Percentiles rank a stretch among this genome's conserved stretches.
Conservation (phyloP, 2,113 vertebrate genomes). For the Takifugu flavidus region DNA sequence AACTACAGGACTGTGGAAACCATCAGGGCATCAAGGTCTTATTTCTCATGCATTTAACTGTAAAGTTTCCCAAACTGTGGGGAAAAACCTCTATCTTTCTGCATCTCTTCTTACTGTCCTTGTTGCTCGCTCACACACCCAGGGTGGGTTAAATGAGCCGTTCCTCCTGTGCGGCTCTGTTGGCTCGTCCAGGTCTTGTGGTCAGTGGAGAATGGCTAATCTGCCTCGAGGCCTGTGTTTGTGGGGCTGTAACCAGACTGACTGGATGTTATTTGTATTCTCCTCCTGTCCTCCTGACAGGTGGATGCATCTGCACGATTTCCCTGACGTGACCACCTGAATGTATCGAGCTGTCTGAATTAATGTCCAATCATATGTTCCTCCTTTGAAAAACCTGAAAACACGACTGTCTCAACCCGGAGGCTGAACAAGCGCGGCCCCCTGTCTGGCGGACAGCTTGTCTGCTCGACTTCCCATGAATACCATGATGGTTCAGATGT, state of each 20-base stretch:
- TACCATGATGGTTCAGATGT: slow-evolving; percentile 11
- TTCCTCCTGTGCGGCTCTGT: slow-evolving; percentile 22
- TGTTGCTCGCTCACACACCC: slow-evolving; percentile 4
- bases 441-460: slow-evolving; percentile 24
- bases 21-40: slow-evolving; percentile 8
- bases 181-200: slow-evolving; percentile 22
- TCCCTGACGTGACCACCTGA: slow-evolving; percentile 3
- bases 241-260: slow-evolving; percentile 11
- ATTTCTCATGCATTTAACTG: slow-evolving; percentile 22
- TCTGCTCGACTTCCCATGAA: slow-evolving; percentile 2
- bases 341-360: slow-evolving; percentile 20
- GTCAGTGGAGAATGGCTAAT: slow-evolving; percentile 34
- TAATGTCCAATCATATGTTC: slow-evolving; percentile 18
- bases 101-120: slow-evolving; percentile 28
- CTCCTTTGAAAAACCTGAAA: slow-evolving; percentile 16
- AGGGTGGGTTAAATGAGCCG: slow-evolving; percentile 49
- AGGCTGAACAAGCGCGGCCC: slow-evolving; percentile 4
- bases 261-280: slow-evolving; percentile 49
- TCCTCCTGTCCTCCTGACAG: slow-evolving; percentile 13
- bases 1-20: slow-evolving; percentile 2
- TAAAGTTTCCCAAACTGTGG: not conserved
- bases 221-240: slow-evolving; percentile 38
- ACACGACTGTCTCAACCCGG: slow-evolving; percentile 5
- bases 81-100: slow-evolving; percentile 26
- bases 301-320: not conserved